Base-by-base conservation (phyloP, 2,113 vertebrate species). In the Coregonus clupeaformis region DNA sequence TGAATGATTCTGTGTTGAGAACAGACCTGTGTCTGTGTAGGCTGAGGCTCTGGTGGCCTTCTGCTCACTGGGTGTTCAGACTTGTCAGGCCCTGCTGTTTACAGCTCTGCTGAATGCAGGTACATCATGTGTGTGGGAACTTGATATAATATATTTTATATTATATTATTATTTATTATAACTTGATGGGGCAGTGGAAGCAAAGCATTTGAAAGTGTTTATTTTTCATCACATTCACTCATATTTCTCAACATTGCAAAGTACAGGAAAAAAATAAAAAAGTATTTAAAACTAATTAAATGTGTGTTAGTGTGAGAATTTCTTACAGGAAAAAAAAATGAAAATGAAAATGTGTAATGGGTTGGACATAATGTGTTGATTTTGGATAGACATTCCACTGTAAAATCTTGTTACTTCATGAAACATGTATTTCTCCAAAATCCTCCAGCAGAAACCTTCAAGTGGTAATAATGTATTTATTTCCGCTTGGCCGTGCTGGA, bases 401-500 rank as follows among this genome's bases (percentile, higher is more conserved):
- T 79, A 78, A 87, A 84, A 76, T 73, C 83, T 77, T 81, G 75
- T 73, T 88, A 87, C 84, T 79, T 68, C 83, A 92, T 92, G 85
- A 91, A 92, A 93, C 89, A 90, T 90, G 90, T 84, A 90, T 89
- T 91, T 77, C 82, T 86, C 80, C 85, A 90, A 91, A 92, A 92
- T 92, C 91, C 90, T 90, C 84, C 85, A 78, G 90, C 89, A 89
- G 87, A 91, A 73, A 91, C 87, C 87, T 90, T 84, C 82, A 88
- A 91, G 90, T 89, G 86, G 86, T 92, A 92, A 94, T 94, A 92
- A 90, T 84, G 88, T 83, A 86, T 90, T 92, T 90, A 89, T 90
- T 92, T 92, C 87, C 86, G 85, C 91, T 89, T 85, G 88, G 87
- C 81, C 76, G 87, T 91, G 88, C 89, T 89, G 91, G 91, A 86